Evolutionary conservation across 2,888 invertebrate species (phyloP).

Genomic region (Cinara cedri): DNA sequence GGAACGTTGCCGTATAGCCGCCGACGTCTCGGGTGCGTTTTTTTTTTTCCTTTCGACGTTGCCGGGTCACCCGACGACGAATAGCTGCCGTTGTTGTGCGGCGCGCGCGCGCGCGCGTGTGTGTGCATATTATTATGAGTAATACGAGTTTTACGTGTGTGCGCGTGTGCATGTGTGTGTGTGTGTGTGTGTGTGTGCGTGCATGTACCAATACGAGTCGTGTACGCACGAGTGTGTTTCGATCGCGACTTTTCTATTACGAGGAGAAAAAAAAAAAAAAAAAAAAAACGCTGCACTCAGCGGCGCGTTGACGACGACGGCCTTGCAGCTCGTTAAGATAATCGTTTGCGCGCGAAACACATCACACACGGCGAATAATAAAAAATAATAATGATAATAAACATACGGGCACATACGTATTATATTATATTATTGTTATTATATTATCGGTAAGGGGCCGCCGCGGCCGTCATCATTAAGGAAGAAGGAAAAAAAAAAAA

Average conservation of each 20-base stretch:
- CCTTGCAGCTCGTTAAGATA: conserved; percentile 52
- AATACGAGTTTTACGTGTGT: neutral
- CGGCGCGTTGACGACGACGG: conserved; percentile 11
- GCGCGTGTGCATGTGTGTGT: too few relatives aligned
- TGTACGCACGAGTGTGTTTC: neutral
- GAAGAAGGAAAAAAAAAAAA: neutral
- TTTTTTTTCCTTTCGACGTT: conserved; percentile 34
- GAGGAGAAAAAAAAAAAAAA: neutral
- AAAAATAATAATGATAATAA: neutral
- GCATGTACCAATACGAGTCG: too few relatives aligned
- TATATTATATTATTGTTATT: too few relatives aligned
- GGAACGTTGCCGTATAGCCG: conserved; percentile 41
- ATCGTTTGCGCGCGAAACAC: conserved; percentile 24
- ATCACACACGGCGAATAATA: conserved; percentile 9
- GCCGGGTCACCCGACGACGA: conserved; percentile 46
- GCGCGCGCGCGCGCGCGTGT: neutral
- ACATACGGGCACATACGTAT: neutral
- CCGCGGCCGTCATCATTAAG: neutral
- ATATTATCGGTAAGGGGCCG: conserved; percentile 5
- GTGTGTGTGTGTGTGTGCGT: neutral
- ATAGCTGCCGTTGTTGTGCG: conserved; percentile 24
- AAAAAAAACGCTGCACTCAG: conserved; percentile 2
- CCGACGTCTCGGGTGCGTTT: conserved; percentile 50
- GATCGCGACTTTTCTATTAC: conserved; percentile 39
- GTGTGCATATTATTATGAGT: conserved; percentile 25